Conservation (phyloP, 2,797 vertebrate genomes). For the Staurois parvus region DNA sequence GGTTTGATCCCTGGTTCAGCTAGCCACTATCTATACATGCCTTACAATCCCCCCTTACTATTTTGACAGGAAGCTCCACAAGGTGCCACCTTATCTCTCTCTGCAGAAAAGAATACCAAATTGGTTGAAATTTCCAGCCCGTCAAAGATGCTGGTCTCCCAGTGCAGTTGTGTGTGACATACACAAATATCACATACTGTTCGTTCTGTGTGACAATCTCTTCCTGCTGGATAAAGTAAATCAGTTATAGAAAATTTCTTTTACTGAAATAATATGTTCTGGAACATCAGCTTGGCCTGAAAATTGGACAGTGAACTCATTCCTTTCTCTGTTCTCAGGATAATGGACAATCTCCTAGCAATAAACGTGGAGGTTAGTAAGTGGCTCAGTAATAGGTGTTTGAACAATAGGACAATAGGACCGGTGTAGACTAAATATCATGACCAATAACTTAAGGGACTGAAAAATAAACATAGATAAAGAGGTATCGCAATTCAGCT, state of each 20-base stretch:
- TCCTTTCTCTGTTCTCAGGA: background rate
- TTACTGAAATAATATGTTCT: background rate
- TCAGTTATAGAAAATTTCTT: background rate
- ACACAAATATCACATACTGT: background rate
- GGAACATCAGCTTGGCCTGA: background rate
- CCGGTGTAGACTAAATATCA: no score
- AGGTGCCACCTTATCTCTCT: no score
- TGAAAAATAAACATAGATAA: no score
- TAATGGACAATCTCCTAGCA: constrained; percentile 8
- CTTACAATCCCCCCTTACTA: no score
- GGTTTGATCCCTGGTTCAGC: no score
- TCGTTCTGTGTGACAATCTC: no score
- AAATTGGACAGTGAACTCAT: constrained; percentile 7
- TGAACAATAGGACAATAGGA: constrained; percentile 13
- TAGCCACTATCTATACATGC: no score
- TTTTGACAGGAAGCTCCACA: no score
- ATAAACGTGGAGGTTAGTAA: constrained; percentile 9
- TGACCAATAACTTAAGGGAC: no score
- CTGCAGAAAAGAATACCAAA: background rate
- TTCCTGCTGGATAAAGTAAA: no score
- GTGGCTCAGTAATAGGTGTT: background rate
- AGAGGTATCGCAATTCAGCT: no score
- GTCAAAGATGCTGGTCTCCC: background rate
- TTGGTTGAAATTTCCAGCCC: background rate
- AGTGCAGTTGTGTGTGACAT: background rate